Evolutionary conservation across 2,113 vertebrate genomes (phyloP), one percentile per base, ranked within the genome.

Genomic region (Chlorodrepanis virens): DNA sequence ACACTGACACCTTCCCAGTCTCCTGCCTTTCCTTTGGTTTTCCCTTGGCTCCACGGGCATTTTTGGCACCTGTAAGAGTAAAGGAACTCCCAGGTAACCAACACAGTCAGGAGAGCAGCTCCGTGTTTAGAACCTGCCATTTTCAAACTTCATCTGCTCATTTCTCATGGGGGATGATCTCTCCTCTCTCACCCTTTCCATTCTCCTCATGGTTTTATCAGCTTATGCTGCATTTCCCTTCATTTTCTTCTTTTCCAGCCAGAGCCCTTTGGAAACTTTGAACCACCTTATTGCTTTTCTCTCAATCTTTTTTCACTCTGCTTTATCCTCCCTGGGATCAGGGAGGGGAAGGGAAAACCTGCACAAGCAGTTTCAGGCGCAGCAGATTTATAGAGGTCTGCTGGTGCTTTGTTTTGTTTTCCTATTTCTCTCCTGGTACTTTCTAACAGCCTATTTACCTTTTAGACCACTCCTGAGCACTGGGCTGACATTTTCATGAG

Each of bases 391-490:
- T 87, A 11, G 80, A 45, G 42, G 24, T 12, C n/a, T 75, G 11
- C 44, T 17, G 77, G 89, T 94, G 80, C 86, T 96, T 90, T 94
- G 80, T 94, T 97, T 94, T 89, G 83, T 75, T 95, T 94, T 81
- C 89, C 80, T 78, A 78, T 96, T 94, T 92, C 89, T 94, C 87
- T 44, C 93, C 53, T 9, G 89, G 91, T 84, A 89, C 89, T 94
- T 81, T 71, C 91, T 96, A 97, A 96, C 91, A 95, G 94, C 86
- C 93, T 94, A 92, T 95, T 97, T 96, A 96, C 93, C 93, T 95
- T 97, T 92, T 87, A 92, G 95, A 90, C 90, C 76, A 81, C 91
- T 90, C 94, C 67, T 65, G 83, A 97, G 91, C 93, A 75, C 90
- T 40, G 83, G 79, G 80, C 56, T 95, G 95, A 94, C 89, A 44